A percentile compares a stretch with the other conserved stretches of the same genome.
Evolutionary conservation across 2,113 vertebrate genomes (phyloP).

Genomic region (Suncus etruscus): DNA sequence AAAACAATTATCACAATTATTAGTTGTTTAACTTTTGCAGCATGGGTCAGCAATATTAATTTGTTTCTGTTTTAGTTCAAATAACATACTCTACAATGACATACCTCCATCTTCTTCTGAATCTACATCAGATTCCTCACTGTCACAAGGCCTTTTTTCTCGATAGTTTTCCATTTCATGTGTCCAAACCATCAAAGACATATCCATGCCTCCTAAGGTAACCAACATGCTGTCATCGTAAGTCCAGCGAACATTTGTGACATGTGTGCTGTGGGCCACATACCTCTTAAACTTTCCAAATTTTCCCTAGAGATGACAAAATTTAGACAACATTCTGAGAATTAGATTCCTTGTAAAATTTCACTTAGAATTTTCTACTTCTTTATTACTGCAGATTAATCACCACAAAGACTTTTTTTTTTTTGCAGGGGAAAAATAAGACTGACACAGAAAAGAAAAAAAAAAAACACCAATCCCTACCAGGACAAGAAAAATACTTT

Average conservation of each 20-base stretch:
- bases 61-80: conserved; percentile 15
- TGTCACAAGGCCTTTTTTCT: conserved; percentile 93
- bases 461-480: conserved; percentile 8
- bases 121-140: conserved; percentile 97
- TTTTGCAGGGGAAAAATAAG: too few relatives aligned
- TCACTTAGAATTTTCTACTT: conserved; percentile 39
- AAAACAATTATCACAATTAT: conserved; percentile 11
- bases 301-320: conserved; percentile 90
- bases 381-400: conserved; percentile 41
- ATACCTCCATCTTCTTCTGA: conserved; percentile 98
- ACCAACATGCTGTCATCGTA: conserved; percentile 95
- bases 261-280: conserved; percentile 96
- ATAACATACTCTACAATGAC: conserved; percentile 56
- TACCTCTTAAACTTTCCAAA: conserved; percentile 98
- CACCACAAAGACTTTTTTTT: not conserved
- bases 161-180: conserved; percentile 93
- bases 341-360: conserved; percentile 18
- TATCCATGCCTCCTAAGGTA: conserved; percentile 95
- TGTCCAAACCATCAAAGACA: conserved; percentile 97
- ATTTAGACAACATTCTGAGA: conserved; percentile 45
- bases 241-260: conserved; percentile 97
- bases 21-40: not conserved
- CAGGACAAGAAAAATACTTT: not conserved
- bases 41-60: conserved; percentile 36
- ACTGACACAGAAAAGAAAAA: not conserved